Base-by-base conservation (phyloP, 2,888 invertebrate species). In the Drosophila siamana region DNA sequence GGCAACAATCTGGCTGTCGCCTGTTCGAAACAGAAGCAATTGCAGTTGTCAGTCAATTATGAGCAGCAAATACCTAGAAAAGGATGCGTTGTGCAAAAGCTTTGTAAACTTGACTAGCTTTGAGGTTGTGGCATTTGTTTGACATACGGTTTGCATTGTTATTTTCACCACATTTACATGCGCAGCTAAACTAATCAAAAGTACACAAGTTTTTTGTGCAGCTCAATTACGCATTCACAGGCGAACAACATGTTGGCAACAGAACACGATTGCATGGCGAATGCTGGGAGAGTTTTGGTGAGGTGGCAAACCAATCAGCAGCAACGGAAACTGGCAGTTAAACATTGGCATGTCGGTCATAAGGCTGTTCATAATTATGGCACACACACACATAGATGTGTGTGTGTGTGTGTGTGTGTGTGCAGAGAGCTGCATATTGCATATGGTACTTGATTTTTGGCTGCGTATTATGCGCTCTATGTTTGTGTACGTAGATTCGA, bases 371-470 rank as follows among this genome's bases (percentile, higher is more conserved):
- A 66, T 70, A 74, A 74, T 70, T 66, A 66, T 50, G 24, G 8
- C 16, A 28, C 51, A 48, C 44, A 33, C n/a, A 16, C 66, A 30
- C 30, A 28, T 4, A n/a, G 24, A 40, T 22, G 16, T 11, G 38
- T 19, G 19, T 19, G 19, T 19, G 19, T 19, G 19, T 19, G 19
- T 19, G 19, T 19, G 19, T 19, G 19, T 19, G 19, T 19, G 19
- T 9, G 8, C 26, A 51, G 26, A 24, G n/a, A 44, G 15, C 26
- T 13, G n/a, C 47, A 52, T 52, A 52, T 48, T 61, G 52, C 44
- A 77, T 65, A 54, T 66, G 76, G 54, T 47, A 54, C 73, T 78
- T 85, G 67, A 82, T 82, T 85, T 81, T 71, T 74, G 80, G 66
- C 68, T 46, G 54, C 44, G 65, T 56, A 56, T 56, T 51, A 47